Percentiles rank a stretch among this genome's conserved stretches.
Conservation (phyloP, 1,140 invertebrate genomes). For the Sminthurinus signatus region DNA sequence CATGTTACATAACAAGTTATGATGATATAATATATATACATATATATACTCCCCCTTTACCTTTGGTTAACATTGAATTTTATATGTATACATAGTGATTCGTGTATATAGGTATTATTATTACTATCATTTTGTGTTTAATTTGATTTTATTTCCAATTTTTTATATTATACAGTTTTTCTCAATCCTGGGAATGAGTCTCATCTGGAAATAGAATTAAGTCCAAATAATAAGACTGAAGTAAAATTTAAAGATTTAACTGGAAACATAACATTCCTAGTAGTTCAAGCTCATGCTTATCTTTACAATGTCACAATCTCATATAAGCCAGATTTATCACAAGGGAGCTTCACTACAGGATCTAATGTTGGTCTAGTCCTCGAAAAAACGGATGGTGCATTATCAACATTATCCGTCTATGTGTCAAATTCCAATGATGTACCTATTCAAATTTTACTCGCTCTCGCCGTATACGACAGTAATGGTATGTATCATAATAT, state of each 20-base stretch:
- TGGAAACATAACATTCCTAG: slow-evolving; percentile 50
- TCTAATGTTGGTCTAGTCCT: slow-evolving; percentile 59
- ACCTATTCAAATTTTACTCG: slow-evolving; percentile 49
- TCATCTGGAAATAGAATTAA: not conserved
- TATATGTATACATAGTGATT: too few species aligned
- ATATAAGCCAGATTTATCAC: slow-evolving; percentile 46
- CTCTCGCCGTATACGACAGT: slow-evolving; percentile 51
- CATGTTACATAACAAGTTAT: too few species aligned
- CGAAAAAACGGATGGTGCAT: slow-evolving; percentile 20
- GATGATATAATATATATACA: too few species aligned
- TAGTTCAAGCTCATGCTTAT: slow-evolving; percentile 61
- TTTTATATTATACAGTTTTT: too few species aligned
- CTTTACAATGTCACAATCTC: slow-evolving; percentile 56
- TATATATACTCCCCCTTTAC: too few species aligned
- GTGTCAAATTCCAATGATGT: slow-evolving; percentile 47
- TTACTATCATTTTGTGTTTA: too few species aligned
- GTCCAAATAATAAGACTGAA: not conserved
- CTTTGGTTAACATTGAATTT: too few species aligned
- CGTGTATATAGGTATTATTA: too few species aligned
- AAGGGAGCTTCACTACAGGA: slow-evolving; percentile 48
- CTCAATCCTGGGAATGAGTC: slow-evolving; percentile 2
- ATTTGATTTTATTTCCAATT: too few species aligned
- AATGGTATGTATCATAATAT: slow-evolving; percentile 49
- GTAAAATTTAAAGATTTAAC: not conserved
- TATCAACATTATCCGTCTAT: slow-evolving; percentile 41